phyloP scores from a whole-genome alignment of 2,797 vertebrate genomes.

The Etheostoma nigrum region DNA sequence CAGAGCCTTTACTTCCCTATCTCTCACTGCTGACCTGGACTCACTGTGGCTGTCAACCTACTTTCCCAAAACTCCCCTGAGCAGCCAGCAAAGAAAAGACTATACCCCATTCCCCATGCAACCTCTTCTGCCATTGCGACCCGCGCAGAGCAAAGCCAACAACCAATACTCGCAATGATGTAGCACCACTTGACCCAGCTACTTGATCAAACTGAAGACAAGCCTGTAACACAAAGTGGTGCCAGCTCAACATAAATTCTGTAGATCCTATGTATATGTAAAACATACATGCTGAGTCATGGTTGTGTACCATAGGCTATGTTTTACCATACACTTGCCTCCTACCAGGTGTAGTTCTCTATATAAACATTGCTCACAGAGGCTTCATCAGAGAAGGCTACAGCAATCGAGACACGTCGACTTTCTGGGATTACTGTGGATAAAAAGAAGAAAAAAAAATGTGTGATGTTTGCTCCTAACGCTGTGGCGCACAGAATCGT shows the following conservation, averaged over 20 bases:
- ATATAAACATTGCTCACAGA: constrained; percentile 57
- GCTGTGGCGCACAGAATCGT: constrained; percentile 60
- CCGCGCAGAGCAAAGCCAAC: constrained; percentile 71
- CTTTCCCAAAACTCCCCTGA: constrained; percentile 32
- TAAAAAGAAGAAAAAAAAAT: constrained; percentile 28
- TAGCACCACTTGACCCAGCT: constrained; percentile 47
- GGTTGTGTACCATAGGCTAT: constrained; percentile 67
- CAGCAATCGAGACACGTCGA: constrained; percentile 40
- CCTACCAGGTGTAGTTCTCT: constrained; percentile 56
- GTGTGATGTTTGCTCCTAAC: constrained; percentile 56
- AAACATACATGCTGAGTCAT: constrained; percentile 56
- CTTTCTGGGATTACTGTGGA: constrained; percentile 51
- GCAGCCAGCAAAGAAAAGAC: constrained; percentile 68
- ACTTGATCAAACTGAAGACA: constrained; percentile 48
- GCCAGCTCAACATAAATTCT: constrained; percentile 60
- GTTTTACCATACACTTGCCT: constrained; percentile 60
- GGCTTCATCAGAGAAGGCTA: constrained; percentile 47
- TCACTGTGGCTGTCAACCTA: constrained; percentile 76
- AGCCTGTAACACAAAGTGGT: constrained; percentile 36
- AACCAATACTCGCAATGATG: constrained; percentile 54
- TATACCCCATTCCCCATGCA: constrained; percentile 53
- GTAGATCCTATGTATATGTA: constrained; percentile 67
- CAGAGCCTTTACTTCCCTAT: constrained; percentile 50
- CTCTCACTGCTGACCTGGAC: constrained; percentile 76
- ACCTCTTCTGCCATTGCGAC: constrained; percentile 64